Evolutionary conservation across 2,888 invertebrate species (phyloP).

Genomic region (Eupithecia subfuscata): DNA sequence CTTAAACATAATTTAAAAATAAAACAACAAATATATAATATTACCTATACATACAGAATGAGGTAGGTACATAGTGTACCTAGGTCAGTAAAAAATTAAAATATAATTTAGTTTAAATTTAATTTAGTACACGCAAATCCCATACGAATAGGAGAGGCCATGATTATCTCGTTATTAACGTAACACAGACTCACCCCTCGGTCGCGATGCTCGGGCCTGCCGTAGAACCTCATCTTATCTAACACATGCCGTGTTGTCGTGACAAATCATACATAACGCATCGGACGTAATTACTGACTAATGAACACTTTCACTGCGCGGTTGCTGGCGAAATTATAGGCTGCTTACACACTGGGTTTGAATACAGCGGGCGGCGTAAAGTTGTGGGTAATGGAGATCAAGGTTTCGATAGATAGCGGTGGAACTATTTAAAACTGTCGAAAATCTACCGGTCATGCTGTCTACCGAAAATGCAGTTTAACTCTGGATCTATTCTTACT

Average conservation of each 20-base stretch:
- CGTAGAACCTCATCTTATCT: neutral
- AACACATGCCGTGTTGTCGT: neutral
- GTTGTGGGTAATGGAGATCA: neutral
- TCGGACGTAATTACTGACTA: conserved; percentile 18
- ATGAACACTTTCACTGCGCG: conserved; percentile 16
- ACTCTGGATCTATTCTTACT: neutral
- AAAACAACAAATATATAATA: too few species aligned
- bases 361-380: neutral
- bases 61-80: too few species aligned
- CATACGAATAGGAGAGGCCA: too few species aligned
- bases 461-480: neutral
- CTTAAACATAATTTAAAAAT: too few species aligned
- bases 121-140: too few species aligned
- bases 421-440: neutral
- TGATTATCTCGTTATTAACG: too few species aligned
- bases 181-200: neutral
- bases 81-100: too few species aligned
- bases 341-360: neutral
- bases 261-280: conserved; percentile 10
- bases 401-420: neutral
- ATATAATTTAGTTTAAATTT: too few species aligned
- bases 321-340: conserved; percentile 12
- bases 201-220: neutral
- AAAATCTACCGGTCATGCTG: too few species aligned
- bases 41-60: too few species aligned